Conservation (phyloP, 2,113 vertebrate genomes). For the Origma solitaria region DNA sequence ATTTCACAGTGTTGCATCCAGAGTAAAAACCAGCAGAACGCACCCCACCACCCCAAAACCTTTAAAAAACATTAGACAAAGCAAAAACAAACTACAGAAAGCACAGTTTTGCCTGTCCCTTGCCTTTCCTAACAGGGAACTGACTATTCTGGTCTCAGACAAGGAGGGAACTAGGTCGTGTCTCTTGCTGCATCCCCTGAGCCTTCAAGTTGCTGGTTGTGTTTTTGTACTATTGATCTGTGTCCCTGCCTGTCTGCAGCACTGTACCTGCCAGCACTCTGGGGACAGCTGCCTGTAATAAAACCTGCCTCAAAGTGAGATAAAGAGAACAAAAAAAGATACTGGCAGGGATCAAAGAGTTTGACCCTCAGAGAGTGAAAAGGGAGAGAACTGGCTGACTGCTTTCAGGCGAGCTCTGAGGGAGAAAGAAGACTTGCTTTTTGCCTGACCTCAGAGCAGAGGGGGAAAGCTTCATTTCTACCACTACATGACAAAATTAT, state of each 20-base stretch:
- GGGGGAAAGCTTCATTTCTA: not conserved
- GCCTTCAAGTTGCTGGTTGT: not conserved
- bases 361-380: constrained; percentile 15
- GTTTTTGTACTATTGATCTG: constrained; percentile 25
- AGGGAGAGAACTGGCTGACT: not conserved
- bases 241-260: not conserved
- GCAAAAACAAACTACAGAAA: not conserved
- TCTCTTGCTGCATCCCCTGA: not conserved
- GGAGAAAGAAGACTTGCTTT: not conserved
- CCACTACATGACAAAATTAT: not conserved
- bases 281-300: not conserved
- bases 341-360: constrained; percentile 20
- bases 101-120: not conserved
- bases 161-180: not conserved
- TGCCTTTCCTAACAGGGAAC: not conserved
- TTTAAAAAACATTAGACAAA: not conserved
- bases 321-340: constrained; percentile 4
- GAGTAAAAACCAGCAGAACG: not conserved
- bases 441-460: not conserved
- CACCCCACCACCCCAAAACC: not conserved
- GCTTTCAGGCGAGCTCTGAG: not conserved
- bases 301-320: constrained; percentile 37
- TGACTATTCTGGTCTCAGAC: not conserved
- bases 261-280: not conserved
- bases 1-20: not conserved